These are phyloP conservation scores for Dolichomitus sp. DNA, from an alignment of 2,888 invertebrate species.

Conservation along the genomic window DNA sequence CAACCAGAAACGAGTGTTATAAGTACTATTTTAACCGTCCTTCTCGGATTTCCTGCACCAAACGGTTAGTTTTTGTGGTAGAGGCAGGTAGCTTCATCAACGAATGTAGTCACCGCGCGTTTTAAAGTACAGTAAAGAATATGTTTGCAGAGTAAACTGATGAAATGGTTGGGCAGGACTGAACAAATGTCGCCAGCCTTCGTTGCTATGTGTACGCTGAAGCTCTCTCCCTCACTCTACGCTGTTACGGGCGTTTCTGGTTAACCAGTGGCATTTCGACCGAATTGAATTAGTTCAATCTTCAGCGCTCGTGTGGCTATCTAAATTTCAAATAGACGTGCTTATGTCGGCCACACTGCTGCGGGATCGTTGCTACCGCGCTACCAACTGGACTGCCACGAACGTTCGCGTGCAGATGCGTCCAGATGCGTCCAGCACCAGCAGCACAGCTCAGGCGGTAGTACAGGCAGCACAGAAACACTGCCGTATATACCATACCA, in stretches of 20 bases:
- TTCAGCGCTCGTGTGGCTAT: constrained; percentile 52
- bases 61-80: background rate
- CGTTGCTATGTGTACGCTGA: background rate
- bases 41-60: background rate
- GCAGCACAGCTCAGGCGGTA: constrained; percentile 9
- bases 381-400: constrained; percentile 29
- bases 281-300: constrained; percentile 59
- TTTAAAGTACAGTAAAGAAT: constrained; percentile 5
- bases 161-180: background rate
- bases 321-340: constrained; percentile 60
- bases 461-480: constrained; percentile 17
- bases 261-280: constrained; percentile 38
- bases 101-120: background rate
- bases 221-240: constrained; percentile 5
- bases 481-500: constrained; percentile 14
- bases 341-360: constrained; percentile 41
- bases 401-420: constrained; percentile 42
- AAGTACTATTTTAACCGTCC: background rate
- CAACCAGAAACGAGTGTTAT: background rate
- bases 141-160: constrained; percentile 2
- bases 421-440: constrained; percentile 27
- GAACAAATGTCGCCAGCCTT: constrained; percentile 6
- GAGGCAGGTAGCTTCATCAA: background rate
- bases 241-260: constrained; percentile 52
- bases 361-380: constrained; percentile 25